These are phyloP conservation scores for Leptinotarsa rubiginosa DNA, from an alignment of 2,888 invertebrate species.

Conservation along the genomic window DNA sequence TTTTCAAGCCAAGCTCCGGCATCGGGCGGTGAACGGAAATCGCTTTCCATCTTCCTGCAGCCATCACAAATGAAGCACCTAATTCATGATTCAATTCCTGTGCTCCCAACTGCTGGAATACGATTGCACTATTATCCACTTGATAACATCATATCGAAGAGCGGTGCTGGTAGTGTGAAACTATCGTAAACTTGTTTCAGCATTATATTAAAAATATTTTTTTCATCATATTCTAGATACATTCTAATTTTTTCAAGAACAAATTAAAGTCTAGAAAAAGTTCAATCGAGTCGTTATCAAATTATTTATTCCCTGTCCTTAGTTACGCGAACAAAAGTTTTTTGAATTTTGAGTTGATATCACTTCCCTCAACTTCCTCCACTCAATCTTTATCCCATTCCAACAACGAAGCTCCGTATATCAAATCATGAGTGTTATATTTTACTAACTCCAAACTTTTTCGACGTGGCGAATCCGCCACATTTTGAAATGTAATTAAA, in stretches of 20 bases:
- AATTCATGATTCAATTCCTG: too few relatives aligned
- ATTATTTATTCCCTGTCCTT: not conserved
- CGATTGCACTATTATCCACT: too few relatives aligned
- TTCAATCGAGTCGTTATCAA: not conserved
- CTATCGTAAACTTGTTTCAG: too few relatives aligned
- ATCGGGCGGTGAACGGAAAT: too few relatives aligned
- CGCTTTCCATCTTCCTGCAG: too few relatives aligned
- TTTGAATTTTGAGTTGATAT: not conserved
- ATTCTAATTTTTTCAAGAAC: not conserved
- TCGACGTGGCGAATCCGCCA: constrained; percentile 15
- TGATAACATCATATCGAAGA: too few relatives aligned
- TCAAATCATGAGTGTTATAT: constrained; percentile 17
- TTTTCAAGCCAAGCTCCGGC: too few relatives aligned
- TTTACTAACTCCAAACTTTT: constrained; percentile 2
- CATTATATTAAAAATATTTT: too few relatives aligned
- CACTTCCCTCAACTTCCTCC: not conserved
- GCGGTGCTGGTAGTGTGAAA: too few relatives aligned
- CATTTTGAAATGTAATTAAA: constrained; percentile 25
- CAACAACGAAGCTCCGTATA: not conserved
- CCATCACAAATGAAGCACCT: too few relatives aligned
- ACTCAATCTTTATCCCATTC: not conserved
- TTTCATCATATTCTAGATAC: too few relatives aligned
- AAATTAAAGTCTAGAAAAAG: not conserved
- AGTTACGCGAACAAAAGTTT: not conserved
- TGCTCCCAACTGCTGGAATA: too few relatives aligned